Base-by-base conservation (phyloP, 2,113 vertebrate species). In the Accipiter cooperii region DNA sequence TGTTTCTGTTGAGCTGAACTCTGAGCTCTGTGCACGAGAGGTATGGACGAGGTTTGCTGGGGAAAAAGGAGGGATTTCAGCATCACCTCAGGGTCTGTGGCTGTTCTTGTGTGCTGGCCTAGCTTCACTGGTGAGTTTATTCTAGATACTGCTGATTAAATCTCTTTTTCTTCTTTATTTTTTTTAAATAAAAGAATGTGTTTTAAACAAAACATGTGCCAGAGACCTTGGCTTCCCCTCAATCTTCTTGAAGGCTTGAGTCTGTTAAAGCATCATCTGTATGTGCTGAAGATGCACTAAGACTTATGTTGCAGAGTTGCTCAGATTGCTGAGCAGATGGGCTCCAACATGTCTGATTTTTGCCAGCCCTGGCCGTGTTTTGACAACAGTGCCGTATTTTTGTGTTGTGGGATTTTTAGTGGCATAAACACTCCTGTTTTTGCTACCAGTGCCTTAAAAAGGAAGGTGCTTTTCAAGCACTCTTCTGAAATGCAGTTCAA, bases 241-340 rank as follows among this genome's bases (percentile, higher is more conserved):
- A 96, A 88, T 95, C 94, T 95, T 97, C 88, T 90, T 94, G 95
- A 96, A 96, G 95, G 77, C 91, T 93, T 6, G 61, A 96, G 96
- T 94, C 93, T 96, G 94, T 93, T 92, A 80, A 90, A 85, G 93
- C 95, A 96, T 96, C 97, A 96, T 97, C 96, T 96, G 93, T 96
- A 93, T 80, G 95, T 97, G 94, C 95, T 73, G 94, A 97, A 91
- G 96, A 97, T 95, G 94, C 90, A 82, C 87, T n/a, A 84, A 94
- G 95, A 82, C 93, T 96, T 92, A 61, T 97, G 92, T 85, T 93
- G 82, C 95, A 12, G 92, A 96, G 93, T 80, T 95, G 96, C 96
- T 96, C 95, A 94, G 83, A 82, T 95, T 96, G 95, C 95, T 0
- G 95, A 98, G 94, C 97, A 98, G 97, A 98, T 98, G 97, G 97